phyloP scores from a whole-genome alignment of 2,797 vertebrate species.

The Vireo griseus region DNA sequence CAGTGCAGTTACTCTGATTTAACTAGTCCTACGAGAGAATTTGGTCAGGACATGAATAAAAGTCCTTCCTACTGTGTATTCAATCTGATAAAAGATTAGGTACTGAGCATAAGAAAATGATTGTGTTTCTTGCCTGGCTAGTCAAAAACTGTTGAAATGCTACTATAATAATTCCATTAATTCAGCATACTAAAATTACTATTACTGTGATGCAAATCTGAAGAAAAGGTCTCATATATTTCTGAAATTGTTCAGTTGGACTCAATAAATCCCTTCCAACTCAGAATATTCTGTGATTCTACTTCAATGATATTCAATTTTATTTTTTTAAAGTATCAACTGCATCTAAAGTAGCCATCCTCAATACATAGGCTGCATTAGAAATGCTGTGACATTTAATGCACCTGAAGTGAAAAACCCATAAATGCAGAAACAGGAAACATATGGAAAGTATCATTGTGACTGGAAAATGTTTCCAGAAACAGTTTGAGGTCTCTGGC shows the following conservation, averaged over 20 bases:
- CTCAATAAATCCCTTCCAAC: neutral
- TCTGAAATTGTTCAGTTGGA: neutral
- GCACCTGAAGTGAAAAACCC: neutral
- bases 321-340: neutral
- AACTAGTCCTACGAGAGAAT: neutral
- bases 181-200: neutral
- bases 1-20: slow-evolving; percentile 39
- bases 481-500: slow-evolving; percentile 16
- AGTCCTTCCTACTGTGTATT: neutral
- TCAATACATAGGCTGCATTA: neutral
- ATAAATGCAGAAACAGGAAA: neutral
- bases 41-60: neutral
- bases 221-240: slow-evolving; percentile 31
- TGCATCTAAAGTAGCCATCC: neutral
- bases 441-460: neutral
- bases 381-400: neutral
- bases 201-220: neutral
- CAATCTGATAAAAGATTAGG: neutral
- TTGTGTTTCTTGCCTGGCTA: neutral
- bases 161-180: neutral
- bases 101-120: neutral
- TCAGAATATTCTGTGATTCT: neutral
- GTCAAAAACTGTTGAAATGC: neutral
- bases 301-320: neutral
- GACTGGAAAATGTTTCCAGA: slow-evolving; percentile 34